Conservation (phyloP, 2,113 vertebrate genomes). For the Tupaia tana region DNA sequence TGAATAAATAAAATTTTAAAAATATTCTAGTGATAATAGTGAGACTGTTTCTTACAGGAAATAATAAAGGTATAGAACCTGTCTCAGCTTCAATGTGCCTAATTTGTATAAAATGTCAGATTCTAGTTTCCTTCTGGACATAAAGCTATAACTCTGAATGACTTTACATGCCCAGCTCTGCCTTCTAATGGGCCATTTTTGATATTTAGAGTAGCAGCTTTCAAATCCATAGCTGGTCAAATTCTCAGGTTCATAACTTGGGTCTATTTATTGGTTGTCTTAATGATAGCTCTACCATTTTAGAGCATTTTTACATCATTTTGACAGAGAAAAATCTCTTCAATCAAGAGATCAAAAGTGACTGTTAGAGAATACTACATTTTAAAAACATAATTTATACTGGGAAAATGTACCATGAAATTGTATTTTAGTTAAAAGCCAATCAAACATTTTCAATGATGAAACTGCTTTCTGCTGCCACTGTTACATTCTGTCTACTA, state of each 20-base stretch:
- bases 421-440: conserved; percentile 46
- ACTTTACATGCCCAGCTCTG: background rate
- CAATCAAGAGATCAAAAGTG: conserved; percentile 38
- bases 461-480: conserved; percentile 26
- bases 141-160: background rate
- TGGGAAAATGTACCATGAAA: background rate
- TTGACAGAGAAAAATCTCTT: background rate
- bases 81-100: background rate
- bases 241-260: conserved; percentile 36
- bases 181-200: background rate
- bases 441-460: conserved; percentile 6
- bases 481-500: background rate
- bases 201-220: background rate
- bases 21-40: background rate
- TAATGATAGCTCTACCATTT: background rate
- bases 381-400: conserved; percentile 28
- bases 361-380: background rate
- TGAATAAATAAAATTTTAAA: no score
- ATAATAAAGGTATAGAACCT: background rate
- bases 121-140: background rate
- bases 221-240: background rate
- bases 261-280: background rate
- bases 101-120: background rate
- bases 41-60: conserved; percentile 3
- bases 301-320: background rate